Evolutionary conservation across 2,797 vertebrate species (phyloP).

Genomic region (Graptemys geographica): DNA sequence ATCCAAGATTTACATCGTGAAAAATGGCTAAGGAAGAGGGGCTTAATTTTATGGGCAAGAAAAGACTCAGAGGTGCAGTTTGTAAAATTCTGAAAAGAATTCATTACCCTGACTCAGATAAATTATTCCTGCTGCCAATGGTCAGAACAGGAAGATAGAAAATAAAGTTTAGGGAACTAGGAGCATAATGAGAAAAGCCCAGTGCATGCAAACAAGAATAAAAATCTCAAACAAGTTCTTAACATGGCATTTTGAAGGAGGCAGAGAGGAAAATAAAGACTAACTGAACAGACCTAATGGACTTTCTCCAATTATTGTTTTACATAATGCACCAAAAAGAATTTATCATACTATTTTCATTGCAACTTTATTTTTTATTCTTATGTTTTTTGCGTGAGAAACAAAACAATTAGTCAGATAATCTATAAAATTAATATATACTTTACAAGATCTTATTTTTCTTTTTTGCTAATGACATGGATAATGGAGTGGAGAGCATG

Average conservation of each 20-base stretch:
- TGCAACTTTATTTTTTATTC: neutral
- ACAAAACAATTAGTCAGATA: neutral
- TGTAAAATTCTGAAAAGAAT: constrained; percentile 11
- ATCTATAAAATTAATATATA: no score
- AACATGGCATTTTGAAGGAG: neutral
- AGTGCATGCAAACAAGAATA: neutral
- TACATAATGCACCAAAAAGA: neutral
- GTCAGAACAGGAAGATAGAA: neutral
- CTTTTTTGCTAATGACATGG: neutral
- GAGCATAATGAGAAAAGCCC: constrained; percentile 21
- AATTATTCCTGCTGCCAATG: constrained; percentile 10
- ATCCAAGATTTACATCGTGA: neutral
- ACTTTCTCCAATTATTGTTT: neutral
- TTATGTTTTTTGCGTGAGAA: neutral
- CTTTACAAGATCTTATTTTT: neutral
- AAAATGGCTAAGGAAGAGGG: constrained; percentile 3
- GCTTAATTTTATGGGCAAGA: constrained; percentile 22
- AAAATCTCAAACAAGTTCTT: neutral
- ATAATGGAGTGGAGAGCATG: no score
- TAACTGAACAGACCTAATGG: neutral
- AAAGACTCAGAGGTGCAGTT: constrained; percentile 17
- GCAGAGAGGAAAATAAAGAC: neutral
- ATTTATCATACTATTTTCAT: neutral
- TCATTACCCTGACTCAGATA: constrained; percentile 26
- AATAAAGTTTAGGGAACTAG: constrained; percentile 37